Evolutionary conservation across 1,140 invertebrate species (phyloP), one percentile per base, ranked within the genome.

Genomic region (Papilio helenus): DNA sequence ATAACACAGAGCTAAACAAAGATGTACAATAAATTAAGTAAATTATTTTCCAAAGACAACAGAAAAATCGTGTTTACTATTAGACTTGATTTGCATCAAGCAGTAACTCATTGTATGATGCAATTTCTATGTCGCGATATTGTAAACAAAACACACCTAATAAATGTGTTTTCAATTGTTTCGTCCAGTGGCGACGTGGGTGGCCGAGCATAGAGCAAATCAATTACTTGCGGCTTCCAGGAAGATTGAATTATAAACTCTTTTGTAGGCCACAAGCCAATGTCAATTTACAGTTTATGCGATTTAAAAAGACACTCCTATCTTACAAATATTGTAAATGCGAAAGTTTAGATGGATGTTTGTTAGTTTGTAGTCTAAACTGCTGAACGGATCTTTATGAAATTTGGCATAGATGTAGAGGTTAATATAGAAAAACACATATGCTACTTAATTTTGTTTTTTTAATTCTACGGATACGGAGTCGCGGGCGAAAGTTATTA

Each of bases 181-280:
- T 29, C 23, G 58, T 61, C 3, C 23, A 61, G 23, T 26, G 3
- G 2, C 61, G 26, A 29, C 14, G 61, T 26, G 61, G 61, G 61
- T 29, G 61, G 61, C 26, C 12, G 61, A 29, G 61, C 61, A 34
- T 68, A 18, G 61, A 68, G 26, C 61, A 68, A 68, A 26, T 34
- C 61, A 68, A 68, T 68, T 68, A 68, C 14, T 14, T 68, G 61
- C 61, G 61, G 26, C 61, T 14, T 68, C 61, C 9, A 29, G 26
- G 23, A 34, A 68, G 61, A 68, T 68, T 68, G 61, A 68, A 68
- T 58, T 58, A 58, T 8, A 68, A 68, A 68, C 14, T 29, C 61
- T 68, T 29, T n/a, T 68, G 14, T 68, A 68, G 26, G 29, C 61
- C 26, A 14, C 61, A 29, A 34, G 61, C 26, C 14, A 68, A 29